Base-by-base conservation (phyloP, 2,797 vertebrate species). In the Sebastes iracundus region DNA sequence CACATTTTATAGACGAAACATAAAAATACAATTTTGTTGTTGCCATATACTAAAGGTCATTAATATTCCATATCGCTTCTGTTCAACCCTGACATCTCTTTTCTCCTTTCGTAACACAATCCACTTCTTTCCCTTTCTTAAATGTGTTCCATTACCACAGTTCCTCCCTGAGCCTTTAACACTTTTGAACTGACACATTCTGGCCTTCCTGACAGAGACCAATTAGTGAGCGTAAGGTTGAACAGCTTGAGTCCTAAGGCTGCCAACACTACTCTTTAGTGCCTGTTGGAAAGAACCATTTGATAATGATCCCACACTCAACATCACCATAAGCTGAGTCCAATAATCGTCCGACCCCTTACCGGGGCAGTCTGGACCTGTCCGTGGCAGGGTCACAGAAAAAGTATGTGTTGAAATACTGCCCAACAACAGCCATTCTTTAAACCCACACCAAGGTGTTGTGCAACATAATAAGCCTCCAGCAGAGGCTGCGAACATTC, bases 191-290 rank as follows among this genome's bases (percentile, higher is more conserved):
- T 79, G 89, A 92, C 88, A 87, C 76, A 84, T 72, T 78, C 77
- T 85, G 83, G 86, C 79, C 85, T 83, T 82, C 58, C 77, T 93
- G 88, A 90, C 88, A 85, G 86, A 87, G 85, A 83, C 88, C 90
- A 94, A 93, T 94, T 94, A 94, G 88, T 7, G 72, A 88, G 76
- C 74, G 72, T 87, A 85, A 90, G 87, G 85, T 87, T 88, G 88
- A 93, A 88, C 92, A 93, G 93, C 88, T 86, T 90, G 91, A 88
- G 80, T 74, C 89, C 88, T 8, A 11, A 38, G 79, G 73, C 80
- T 91, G 88, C 89, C 90, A 89, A 74, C 73, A 5, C 61, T 58
- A 64, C 72, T 85, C 75, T 87, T 87, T 69, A 80, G 72, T 22
- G 83, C 79, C 75, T 76, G 78, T 79, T 80, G 83, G 76, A 92